phyloP scores from a whole-genome alignment of 2,888 invertebrate species.

The Dryocosmus kuriphilus region DNA sequence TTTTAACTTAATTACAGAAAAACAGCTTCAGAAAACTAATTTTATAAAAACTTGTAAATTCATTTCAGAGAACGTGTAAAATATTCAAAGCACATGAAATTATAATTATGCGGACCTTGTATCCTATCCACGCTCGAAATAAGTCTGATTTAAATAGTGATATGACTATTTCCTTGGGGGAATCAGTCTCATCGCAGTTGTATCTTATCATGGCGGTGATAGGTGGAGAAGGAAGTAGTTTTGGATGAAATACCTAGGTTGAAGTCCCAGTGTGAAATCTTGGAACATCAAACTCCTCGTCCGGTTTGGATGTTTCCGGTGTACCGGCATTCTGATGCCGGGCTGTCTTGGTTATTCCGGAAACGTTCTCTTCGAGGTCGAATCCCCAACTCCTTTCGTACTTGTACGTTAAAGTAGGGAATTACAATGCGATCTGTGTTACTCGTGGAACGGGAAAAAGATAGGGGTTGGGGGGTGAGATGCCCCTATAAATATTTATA shows the following conservation, averaged over 20 bases:
- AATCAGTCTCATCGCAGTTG: conserved; percentile 12
- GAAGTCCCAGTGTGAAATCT: conserved; percentile 36
- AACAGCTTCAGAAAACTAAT: no score
- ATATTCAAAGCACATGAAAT: not conserved
- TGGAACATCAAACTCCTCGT: conserved; percentile 23
- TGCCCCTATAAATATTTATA: conserved; percentile 64
- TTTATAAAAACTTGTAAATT: not conserved
- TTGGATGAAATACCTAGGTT: not conserved
- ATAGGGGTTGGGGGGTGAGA: conserved; percentile 44
- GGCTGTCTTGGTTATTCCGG: conserved; percentile 51
- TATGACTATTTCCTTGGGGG: not conserved
- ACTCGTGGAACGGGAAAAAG: conserved; percentile 51
- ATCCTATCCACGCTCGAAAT: not conserved
- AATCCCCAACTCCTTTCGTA: conserved; percentile 42
- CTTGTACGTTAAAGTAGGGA: conserved; percentile 59
- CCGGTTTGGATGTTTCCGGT: conserved; percentile 27
- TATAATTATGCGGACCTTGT: not conserved
- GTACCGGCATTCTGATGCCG: conserved; percentile 30
- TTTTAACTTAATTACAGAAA: no score
- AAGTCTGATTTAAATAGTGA: not conserved
- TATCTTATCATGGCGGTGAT: conserved; percentile 1
- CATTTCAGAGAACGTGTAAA: not conserved
- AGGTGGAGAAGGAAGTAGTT: conserved; percentile 6
- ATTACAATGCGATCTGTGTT: conserved; percentile 69
- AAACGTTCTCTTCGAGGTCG: conserved; percentile 53